Base-by-base conservation (phyloP, 2,888 invertebrate genomes). In the Tenthredo livida region DNA sequence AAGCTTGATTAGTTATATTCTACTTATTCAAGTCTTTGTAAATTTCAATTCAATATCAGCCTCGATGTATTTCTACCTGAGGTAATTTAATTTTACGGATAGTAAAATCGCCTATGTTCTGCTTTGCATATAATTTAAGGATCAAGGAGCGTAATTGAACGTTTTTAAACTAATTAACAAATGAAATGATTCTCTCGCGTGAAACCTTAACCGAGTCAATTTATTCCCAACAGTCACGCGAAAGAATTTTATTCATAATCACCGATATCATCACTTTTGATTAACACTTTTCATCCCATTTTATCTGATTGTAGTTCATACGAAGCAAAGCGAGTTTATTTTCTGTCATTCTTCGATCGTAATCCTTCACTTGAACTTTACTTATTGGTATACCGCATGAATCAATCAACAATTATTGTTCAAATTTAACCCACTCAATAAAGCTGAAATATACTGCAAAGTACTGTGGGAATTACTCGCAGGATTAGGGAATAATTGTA, bases 101-200 rank as follows among this genome's bases (percentile, higher is more conserved):
- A 33, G 12, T 67, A 33, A 33, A 67, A 67, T 17, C 33, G 15
- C 6, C 67, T 33, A n/a, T n/a, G 9, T 17, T 67, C 3, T 17
- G 67, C 29, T 67, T n/a, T 43, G 29, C 12, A 73, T 17, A 15
- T 2, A 12, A 12, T 43, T 12, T 21, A 0, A 21, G 9, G 10
- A 9, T 73, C 12, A 6, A 15, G 0, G 40, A 72, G 21, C n/a
- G 7, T 37, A 17, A 72, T 33, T 72, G 7, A 33, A 72, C 40
- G 40, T n/a, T 29, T 40, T 72, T 72, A 21, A 72, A 40, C n/a
- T 72, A 72, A 72, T 40, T 29, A n/a, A 37, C n/a, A n/a, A 40
- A 40, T 37, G 5, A 29, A 72, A 72, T 72, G 15, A 67, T 70
- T 33, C 9, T 40, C 37, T 29, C 40, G 17, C 9, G 29, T 72